Evolutionary conservation across 2,888 invertebrate genomes (phyloP), one percentile per base, ranked within the genome.

Genomic region (Leptopilina syphax): DNA sequence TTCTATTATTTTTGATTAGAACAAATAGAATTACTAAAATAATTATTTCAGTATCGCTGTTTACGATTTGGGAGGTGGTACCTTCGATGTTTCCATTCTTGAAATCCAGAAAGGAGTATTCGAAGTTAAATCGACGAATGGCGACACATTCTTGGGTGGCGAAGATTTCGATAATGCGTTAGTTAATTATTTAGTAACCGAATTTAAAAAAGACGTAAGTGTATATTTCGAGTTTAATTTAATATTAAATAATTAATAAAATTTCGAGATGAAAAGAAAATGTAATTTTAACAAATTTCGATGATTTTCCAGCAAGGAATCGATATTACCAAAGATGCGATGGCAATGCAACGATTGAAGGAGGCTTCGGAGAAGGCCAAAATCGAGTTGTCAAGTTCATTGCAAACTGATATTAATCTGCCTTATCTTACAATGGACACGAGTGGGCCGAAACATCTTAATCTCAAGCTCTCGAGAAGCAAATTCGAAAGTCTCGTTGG

Each of bases 1-100:
- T 47, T 47, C 47, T 47, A 8, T 47, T 47, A 2, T 47, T 6
- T 60, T 27, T 27, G 18, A 18, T 3, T 27, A 27, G 27, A 0
- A 44, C 18, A 63, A 9, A 24, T 63, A 3, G 10, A 3, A 13
- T 65, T 3, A 12, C 12, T 65, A 34, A 6, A 12, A 34, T 24
- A 70, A 41, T 18, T 54, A 54, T 70, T 47, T 24, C 70, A 70
- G 47, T 83, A 94, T 95, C 85, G 95, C 94, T 67, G 95, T 95
- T 65, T 95, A 95, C 89, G 95, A 95, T 92, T 65, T 80, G 63
- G 80, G 80, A 76, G 80, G 80, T 5, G 80, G 80, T 78, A 80
- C 80, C 27, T 80, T 80, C 68, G 80, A 80, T 60, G 54, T 81
- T 70, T 81, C 81, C 34, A 92, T 80, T 13, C 18, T 78, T 6